Conservation (phyloP, 2,888 invertebrate genomes). For the Platycnemis pennipes region DNA sequence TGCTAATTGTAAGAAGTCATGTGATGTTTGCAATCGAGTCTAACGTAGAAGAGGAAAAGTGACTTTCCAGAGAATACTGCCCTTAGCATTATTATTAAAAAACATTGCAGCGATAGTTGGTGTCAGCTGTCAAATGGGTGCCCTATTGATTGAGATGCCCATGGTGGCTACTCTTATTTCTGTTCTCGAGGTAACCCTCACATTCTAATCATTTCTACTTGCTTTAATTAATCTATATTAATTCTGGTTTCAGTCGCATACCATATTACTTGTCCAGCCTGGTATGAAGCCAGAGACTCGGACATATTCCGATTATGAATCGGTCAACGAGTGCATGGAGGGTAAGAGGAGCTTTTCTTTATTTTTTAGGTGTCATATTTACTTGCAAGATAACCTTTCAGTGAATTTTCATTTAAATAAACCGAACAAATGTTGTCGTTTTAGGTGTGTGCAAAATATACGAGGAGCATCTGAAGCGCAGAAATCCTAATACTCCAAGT, state of each 20-base stretch:
- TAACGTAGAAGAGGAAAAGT: too few species aligned
- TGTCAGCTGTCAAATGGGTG: too few species aligned
- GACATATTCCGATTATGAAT: constrained; percentile 99
- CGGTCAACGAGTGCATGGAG: constrained; percentile 98
- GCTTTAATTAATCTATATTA: constrained; percentile 18
- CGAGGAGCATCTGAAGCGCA: constrained; percentile 97
- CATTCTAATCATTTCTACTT: neutral
- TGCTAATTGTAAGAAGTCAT: too few species aligned
- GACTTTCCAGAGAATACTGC: too few species aligned
- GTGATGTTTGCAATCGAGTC: too few species aligned
- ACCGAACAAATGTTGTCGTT: constrained; percentile 72
- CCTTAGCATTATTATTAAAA: too few species aligned
- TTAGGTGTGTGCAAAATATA: constrained; percentile 97
- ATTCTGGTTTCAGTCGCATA: constrained; percentile 89
- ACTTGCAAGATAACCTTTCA: neutral
- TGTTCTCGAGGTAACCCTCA: neutral
- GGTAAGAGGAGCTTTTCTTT: constrained; percentile 80
- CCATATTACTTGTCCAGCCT: constrained; percentile 97
- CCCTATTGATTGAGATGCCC: too few species aligned
- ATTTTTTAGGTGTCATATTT: neutral
- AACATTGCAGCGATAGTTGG: too few species aligned
- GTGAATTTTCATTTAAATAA: too few species aligned
- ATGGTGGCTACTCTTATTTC: too few species aligned
- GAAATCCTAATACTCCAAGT: constrained; percentile 96
- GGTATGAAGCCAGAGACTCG: constrained; percentile 96